These are phyloP conservation scores for Zaprionus capensis DNA, from an alignment of 1,140 invertebrate species.

Conservation along the genomic window DNA sequence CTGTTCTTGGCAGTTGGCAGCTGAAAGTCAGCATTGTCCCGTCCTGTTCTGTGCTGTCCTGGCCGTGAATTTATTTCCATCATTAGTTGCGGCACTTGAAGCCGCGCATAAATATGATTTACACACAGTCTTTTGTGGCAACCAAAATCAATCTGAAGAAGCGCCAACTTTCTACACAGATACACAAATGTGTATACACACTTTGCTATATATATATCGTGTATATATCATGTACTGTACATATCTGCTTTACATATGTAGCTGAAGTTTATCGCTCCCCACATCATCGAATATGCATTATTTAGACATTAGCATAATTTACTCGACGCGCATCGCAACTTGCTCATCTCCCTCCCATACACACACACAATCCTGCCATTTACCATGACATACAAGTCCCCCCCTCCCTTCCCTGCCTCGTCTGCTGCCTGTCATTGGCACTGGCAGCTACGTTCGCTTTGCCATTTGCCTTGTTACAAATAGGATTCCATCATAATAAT, in stretches of 20 bases:
- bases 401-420: slow-evolving; percentile 25
- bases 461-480: slow-evolving; percentile 75
- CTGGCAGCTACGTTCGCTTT: slow-evolving; percentile 64
- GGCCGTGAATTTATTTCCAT: slow-evolving; percentile 79
- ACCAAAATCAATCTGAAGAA: slow-evolving; percentile 56
- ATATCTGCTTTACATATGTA: slow-evolving; percentile 16
- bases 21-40: slow-evolving; percentile 65
- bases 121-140: slow-evolving; percentile 61
- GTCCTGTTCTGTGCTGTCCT: slow-evolving; percentile 33
- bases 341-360: slow-evolving; percentile 17
- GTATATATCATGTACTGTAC: slow-evolving; percentile 2
- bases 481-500: slow-evolving; percentile 83
- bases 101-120: slow-evolving; percentile 79
- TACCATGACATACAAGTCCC: slow-evolving; percentile 6
- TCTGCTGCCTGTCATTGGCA: slow-evolving; percentile 76
- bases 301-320: slow-evolving; percentile 84
- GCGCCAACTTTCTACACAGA: background rate
- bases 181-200: background rate
- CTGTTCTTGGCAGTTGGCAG: slow-evolving; percentile 66
- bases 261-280: slow-evolving; percentile 34
- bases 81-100: slow-evolving; percentile 83
- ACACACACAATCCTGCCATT: slow-evolving; percentile 37
- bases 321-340: slow-evolving; percentile 32
- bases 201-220: background rate
- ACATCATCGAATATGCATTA: slow-evolving; percentile 84